These are phyloP conservation scores for Poeciliopsis prolifica DNA, from an alignment of 2,113 vertebrate species.

Conservation along the genomic window DNA sequence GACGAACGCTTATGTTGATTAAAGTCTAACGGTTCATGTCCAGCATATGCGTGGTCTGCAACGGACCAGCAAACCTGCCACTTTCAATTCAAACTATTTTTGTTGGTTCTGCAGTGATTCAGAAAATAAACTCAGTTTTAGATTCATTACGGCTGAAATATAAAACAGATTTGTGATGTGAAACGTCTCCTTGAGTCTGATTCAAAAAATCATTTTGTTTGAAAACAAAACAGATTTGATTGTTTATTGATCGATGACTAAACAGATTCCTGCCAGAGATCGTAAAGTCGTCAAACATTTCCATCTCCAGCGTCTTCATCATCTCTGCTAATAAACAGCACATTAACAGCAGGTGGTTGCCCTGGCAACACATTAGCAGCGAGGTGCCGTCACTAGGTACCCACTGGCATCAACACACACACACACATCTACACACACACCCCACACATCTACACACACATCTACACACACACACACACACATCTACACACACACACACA, in stretches of 20 bases:
- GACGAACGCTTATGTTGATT: too few relatives aligned
- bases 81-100: neutral
- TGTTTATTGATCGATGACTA: neutral
- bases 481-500: too few relatives aligned
- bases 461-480: too few relatives aligned
- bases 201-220: neutral
- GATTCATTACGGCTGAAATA: neutral
- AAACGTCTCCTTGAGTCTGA: neutral
- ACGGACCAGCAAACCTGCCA: neutral
- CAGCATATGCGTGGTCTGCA: too few relatives aligned
- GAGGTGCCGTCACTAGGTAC: conserved; percentile 13
- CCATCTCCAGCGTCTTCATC: neutral
- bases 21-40: too few relatives aligned
- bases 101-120: neutral
- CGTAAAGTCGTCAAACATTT: neutral
- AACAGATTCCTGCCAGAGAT: too few relatives aligned
- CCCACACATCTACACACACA: conserved; percentile 2
- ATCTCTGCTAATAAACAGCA: conserved; percentile 34
- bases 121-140: neutral
- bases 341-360: conserved; percentile 42
- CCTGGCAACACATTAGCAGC: conserved; percentile 39
- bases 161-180: too few relatives aligned
- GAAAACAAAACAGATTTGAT: neutral
- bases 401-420: conserved; percentile 30
- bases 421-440: neutral